These are phyloP conservation scores for Sminthurinus aureus DNA, from an alignment of 2,888 invertebrate species.

Conservation along the genomic window DNA sequence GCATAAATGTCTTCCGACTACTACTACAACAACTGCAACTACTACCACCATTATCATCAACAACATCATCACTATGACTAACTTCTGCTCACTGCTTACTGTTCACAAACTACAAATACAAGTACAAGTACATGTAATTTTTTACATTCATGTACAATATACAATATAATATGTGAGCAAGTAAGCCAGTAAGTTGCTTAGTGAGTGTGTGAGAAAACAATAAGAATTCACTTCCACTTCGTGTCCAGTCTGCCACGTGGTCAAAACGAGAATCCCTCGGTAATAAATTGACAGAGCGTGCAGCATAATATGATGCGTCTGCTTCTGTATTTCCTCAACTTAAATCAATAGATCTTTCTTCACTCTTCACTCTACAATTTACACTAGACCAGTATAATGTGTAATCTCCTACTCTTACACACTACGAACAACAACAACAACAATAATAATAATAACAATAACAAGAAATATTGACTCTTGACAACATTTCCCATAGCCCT, in stretches of 20 bases:
- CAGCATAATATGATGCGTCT: conserved; percentile 35
- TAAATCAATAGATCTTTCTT: conserved; percentile 33
- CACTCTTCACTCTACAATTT: not conserved
- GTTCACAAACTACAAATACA: too few relatives aligned
- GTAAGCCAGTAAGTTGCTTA: not conserved
- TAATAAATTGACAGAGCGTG: conserved; percentile 56
- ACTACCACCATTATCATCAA: too few relatives aligned
- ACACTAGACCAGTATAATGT: not conserved
- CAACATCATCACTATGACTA: too few relatives aligned
- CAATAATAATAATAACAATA: too few relatives aligned
- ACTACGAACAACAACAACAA: too few relatives aligned
- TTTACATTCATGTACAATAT: too few relatives aligned
- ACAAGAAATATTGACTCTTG: too few relatives aligned
- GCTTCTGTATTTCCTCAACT: conserved; percentile 49
- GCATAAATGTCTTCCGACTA: not conserved
- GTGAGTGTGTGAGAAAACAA: conserved; percentile 9
- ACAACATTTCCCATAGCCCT: too few relatives aligned
- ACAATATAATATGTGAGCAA: too few relatives aligned
- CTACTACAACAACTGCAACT: too few relatives aligned
- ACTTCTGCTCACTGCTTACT: too few relatives aligned
- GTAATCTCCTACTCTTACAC: not conserved
- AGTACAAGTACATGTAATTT: too few relatives aligned
- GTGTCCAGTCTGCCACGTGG: conserved; percentile 53
- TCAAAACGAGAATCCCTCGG: conserved; percentile 43
- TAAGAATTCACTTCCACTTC: conserved; percentile 40